A percentile compares a stretch with the other conserved stretches of the same genome.
Evolutionary conservation across 2,888 invertebrate genomes (phyloP).

Genomic region (Conops quadrifasciatus): DNA sequence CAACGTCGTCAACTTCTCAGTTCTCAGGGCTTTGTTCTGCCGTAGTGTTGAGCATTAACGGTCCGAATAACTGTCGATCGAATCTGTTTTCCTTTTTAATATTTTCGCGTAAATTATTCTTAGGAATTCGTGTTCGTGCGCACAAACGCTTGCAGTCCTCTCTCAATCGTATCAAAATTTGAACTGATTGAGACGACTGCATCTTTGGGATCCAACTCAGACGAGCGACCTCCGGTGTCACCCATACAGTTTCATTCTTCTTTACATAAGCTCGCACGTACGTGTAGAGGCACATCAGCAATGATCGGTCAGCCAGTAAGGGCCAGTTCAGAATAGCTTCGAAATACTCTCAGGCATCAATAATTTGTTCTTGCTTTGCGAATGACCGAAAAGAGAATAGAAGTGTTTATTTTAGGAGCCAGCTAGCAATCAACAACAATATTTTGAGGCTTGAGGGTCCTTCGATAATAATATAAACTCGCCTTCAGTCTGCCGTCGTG

Average conservation of each 20-base stretch:
- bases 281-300: neutral
- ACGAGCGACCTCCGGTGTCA: neutral
- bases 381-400: too few relatives aligned
- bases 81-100: neutral
- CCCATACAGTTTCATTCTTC: neutral
- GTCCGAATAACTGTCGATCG: constrained; percentile 1
- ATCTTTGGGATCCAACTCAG: constrained; percentile 5
- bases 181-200: constrained; percentile 16
- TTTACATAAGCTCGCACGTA: neutral
- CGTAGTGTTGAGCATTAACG: neutral
- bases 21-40: neutral
- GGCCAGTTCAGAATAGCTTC: too few relatives aligned
- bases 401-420: too few relatives aligned
- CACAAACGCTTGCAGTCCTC: neutral
- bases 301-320: neutral
- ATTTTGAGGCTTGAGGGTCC: too few relatives aligned
- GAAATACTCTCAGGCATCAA: too few relatives aligned
- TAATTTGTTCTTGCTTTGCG: too few relatives aligned
- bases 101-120: neutral
- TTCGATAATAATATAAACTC: too few relatives aligned
- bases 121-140: neutral
- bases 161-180: constrained; percentile 12
- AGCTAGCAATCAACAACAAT: too few relatives aligned
- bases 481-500: too few relatives aligned
- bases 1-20: neutral